phyloP scores from a whole-genome alignment of 1,140 invertebrate genomes.

The Himalopsyche phryganea region DNA sequence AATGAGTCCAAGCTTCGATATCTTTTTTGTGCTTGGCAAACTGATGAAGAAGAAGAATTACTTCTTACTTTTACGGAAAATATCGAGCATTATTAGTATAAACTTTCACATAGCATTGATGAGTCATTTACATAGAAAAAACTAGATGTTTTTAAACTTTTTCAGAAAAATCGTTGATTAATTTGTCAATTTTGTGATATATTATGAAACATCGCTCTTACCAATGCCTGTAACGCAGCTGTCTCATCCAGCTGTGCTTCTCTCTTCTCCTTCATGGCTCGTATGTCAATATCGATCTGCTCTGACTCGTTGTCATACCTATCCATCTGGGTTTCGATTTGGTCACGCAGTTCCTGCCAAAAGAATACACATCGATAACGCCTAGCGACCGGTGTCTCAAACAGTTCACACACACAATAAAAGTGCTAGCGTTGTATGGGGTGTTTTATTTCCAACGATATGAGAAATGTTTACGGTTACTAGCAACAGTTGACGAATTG shows the following conservation, averaged over 20 bases:
- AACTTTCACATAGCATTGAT: no score
- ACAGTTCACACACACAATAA: background rate
- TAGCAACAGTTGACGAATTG: background rate
- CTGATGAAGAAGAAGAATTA: background rate
- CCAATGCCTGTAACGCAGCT: slow-evolving; percentile 18
- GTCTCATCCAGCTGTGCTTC: slow-evolving; percentile 11
- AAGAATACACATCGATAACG: background rate
- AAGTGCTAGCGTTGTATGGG: background rate
- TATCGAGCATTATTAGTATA: no score
- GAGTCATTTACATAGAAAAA: no score
- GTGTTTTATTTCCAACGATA: background rate
- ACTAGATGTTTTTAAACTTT: no score
- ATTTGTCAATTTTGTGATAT: no score
- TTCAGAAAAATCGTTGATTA: no score
- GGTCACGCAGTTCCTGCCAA: slow-evolving; percentile 14
- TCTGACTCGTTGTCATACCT: slow-evolving; percentile 21
- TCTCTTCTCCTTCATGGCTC: slow-evolving; percentile 12
- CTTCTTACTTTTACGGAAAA: no score
- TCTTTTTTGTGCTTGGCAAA: slow-evolving; percentile 37
- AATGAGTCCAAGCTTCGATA: slow-evolving; percentile 47
- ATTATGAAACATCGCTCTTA: slow-evolving; percentile 7
- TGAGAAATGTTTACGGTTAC: background rate
- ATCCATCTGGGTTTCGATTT: slow-evolving; percentile 20
- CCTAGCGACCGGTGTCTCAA: background rate
- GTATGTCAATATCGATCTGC: slow-evolving; percentile 15